Evolutionary conservation across 2,113 vertebrate genomes (phyloP), one percentile per base, ranked within the genome.

Genomic region (Neogobius melanostomus): DNA sequence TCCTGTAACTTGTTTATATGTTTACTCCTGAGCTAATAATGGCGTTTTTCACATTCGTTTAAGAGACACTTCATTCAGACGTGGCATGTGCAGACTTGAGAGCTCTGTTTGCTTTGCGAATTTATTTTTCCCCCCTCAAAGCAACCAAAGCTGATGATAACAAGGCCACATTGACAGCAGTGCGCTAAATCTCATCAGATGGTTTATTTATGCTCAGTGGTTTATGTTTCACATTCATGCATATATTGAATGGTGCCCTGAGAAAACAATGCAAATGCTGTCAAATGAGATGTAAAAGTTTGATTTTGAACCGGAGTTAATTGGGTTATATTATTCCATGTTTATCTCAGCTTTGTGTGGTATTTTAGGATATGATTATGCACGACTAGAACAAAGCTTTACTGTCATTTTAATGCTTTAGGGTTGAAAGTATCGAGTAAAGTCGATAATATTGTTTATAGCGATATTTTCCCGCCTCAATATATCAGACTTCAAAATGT

Each of bases 161-260:
- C 44, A 64, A 54, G 49, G 59, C 60, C 62, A 7, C 1, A 10
- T 42, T 50, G 43, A 71, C 68, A 43, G 56, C 68, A 46, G 56
- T 57, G 61, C 48, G 49, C 53, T 68, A 0, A 3, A 76, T 69
- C 67, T 53, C 7, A 50, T 21, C 50, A 73, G 76, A 45, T 83
- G 64, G 71, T 85, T 77, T 82, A 85, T 85, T 85, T 74, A 84
- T 74, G 53, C 47, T 42, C 46, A 4, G 28, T 36, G 28, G 28
- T 36, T 51, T 65, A 81, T 84, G 63, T 81, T 77, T 77, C 16
- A 72, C 56, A 65, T 43, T 16, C 65, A 63, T 80, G 70, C 59
- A 74, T 77, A 74, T 77, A 65, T 48, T 77, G 47, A 68, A 76
- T 45, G 49, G 17, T n/a, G 62, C 75, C 47, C 64, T n/a, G 16